These are phyloP conservation scores for Ferrisia virgata DNA, from an alignment of 2,888 invertebrate species.

Conservation along the genomic window DNA sequence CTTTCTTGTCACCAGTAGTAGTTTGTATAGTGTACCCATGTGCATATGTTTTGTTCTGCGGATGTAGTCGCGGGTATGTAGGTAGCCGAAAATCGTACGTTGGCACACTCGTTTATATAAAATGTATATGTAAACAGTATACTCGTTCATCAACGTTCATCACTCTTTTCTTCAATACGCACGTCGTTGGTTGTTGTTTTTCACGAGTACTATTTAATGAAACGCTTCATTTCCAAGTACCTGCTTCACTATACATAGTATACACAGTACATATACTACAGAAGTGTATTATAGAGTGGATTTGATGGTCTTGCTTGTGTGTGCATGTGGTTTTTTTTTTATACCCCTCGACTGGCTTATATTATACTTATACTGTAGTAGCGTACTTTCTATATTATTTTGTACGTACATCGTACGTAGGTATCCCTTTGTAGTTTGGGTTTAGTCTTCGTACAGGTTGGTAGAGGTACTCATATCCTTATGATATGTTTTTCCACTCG, in stretches of 20 bases:
- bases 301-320: not conserved
- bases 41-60: no score
- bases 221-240: conserved; percentile 23
- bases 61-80: no score
- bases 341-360: not conserved
- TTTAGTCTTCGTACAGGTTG: no score
- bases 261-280: no score
- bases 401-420: not conserved
- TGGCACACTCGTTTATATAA: not conserved
- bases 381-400: not conserved
- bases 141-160: conserved; percentile 23
- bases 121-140: not conserved
- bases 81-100: not conserved
- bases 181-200: conserved; percentile 26
- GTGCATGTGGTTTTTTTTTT: not conserved
- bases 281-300: conserved; percentile 16
- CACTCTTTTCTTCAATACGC: conserved; percentile 23
- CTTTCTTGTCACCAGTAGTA: not conserved
- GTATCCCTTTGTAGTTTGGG: not conserved
- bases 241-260: no score
- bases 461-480: no score
- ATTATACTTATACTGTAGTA: not conserved
- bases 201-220: conserved; percentile 22
- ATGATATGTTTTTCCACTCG: no score
- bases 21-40: not conserved